Percentiles rank a stretch among this genome's conserved stretches.
These are phyloP conservation scores for Andricus quercusramuli DNA, from an alignment of 2,888 invertebrate species.

Conservation along the genomic window DNA sequence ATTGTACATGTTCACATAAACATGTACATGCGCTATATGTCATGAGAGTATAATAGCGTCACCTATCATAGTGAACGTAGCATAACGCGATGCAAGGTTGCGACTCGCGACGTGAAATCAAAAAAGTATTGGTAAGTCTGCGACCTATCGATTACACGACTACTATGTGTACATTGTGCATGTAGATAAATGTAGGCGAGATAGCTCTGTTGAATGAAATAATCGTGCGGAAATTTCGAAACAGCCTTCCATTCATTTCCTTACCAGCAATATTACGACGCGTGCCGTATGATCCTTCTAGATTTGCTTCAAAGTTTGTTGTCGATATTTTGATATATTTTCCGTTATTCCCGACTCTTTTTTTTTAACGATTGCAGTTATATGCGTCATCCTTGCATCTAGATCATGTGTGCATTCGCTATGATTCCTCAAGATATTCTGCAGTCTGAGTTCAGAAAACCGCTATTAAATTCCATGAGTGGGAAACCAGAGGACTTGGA, in stretches of 20 bases:
- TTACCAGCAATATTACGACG: not conserved
- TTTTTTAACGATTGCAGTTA: not conserved
- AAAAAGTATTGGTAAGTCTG: conserved; percentile 29
- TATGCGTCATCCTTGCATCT: not conserved
- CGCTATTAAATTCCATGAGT: not conserved
- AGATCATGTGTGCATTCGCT: not conserved
- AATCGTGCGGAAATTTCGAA: conserved; percentile 35
- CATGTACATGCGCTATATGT: conserved; percentile 1
- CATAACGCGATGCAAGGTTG: conserved; percentile 10
- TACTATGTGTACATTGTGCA: conserved; percentile 18
- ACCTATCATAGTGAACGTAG: not conserved
- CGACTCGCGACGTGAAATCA: not conserved
- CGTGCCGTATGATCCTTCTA: not conserved
- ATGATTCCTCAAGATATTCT: not conserved
- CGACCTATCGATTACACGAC: conserved; percentile 34
- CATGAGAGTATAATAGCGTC: not conserved
- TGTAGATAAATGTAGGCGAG: conserved; percentile 30
- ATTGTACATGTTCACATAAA: conserved; percentile 16
- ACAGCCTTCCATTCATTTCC: conserved; percentile 29
- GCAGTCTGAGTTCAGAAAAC: not conserved
- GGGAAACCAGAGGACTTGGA: not conserved
- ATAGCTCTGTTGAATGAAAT: conserved; percentile 35
- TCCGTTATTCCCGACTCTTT: not conserved
- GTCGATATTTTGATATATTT: not conserved
- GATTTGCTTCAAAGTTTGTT: not conserved